A percentile compares a stretch with the other conserved stretches of the same genome.
Conservation (phyloP, 2,113 vertebrate species). For the Limanda limanda region DNA sequence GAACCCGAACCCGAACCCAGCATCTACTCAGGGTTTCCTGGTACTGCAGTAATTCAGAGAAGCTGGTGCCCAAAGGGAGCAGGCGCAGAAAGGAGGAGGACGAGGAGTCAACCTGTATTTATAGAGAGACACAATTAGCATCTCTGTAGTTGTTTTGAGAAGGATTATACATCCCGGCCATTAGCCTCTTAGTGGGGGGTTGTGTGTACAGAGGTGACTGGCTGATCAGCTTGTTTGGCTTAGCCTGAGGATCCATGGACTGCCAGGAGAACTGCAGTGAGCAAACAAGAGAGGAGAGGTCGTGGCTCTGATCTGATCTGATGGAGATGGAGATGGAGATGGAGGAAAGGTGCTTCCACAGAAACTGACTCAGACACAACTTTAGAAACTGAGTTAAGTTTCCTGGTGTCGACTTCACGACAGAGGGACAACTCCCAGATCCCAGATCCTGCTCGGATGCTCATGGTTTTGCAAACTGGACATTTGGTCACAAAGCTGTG, state of each 20-base stretch:
- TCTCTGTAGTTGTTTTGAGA: conserved; percentile 84
- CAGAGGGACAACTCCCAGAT: too few species aligned
- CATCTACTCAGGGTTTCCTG: conserved; percentile 25
- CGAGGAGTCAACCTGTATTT: conserved; percentile 80
- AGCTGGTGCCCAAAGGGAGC: not conserved
- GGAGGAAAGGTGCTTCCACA: not conserved
- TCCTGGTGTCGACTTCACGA: too few species aligned
- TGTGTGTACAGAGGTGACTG: conserved; percentile 77
- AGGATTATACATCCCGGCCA: conserved; percentile 81
- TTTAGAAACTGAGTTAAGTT: too few species aligned
- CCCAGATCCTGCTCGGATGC: too few species aligned
- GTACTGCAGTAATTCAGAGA: conserved; percentile 34
- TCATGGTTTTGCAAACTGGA: not conserved
- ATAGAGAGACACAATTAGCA: conserved; percentile 84
- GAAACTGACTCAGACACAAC: too few species aligned
- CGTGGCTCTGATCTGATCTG: conserved; percentile 54
- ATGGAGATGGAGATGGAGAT: too few species aligned
- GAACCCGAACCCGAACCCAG: too few species aligned
- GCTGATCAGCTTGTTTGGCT: conserved; percentile 84
- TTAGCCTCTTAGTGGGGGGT: conserved; percentile 82
- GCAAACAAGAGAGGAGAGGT: conserved; percentile 69
- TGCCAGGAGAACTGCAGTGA: conserved; percentile 63
- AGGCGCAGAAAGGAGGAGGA: conserved; percentile 73
- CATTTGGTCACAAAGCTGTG: conserved; percentile 55
- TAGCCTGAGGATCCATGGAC: conserved; percentile 75